A percentile compares a stretch with the other conserved stretches of the same genome.
These are phyloP conservation scores for Pangasius djambal DNA, from an alignment of 2,797 vertebrate genomes.

Conservation along the genomic window DNA sequence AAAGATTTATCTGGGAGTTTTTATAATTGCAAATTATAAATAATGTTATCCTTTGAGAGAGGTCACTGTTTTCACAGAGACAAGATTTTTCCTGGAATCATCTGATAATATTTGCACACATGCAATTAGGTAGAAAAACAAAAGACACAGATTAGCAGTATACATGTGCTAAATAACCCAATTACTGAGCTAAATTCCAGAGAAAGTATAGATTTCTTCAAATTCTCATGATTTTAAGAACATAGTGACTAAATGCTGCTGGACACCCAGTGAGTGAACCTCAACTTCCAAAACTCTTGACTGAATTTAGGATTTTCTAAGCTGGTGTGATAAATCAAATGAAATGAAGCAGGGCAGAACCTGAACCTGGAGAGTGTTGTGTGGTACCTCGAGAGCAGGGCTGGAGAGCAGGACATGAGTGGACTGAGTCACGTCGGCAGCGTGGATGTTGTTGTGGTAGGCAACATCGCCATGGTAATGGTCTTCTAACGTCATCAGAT, in stretches of 20 bases:
- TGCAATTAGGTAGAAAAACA: background rate
- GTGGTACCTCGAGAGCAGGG: slow-evolving; percentile 91
- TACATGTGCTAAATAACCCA: background rate
- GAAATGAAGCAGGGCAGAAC: background rate
- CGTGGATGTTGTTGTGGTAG: slow-evolving; percentile 98
- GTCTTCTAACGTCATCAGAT: slow-evolving; percentile 98
- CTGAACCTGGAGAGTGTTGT: slow-evolving; percentile 2
- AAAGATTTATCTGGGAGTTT: background rate
- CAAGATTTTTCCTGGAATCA: no score
- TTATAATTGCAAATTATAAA: background rate
- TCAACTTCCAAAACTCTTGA: background rate
- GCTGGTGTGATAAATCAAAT: background rate
- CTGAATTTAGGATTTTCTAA: background rate
- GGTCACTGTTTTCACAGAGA: background rate
- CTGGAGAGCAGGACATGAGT: slow-evolving; percentile 96
- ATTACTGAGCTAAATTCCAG: background rate
- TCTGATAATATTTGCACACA: background rate
- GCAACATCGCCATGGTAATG: slow-evolving; percentile 98
- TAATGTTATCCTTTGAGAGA: background rate
- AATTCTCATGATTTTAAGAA: background rate
- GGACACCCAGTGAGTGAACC: background rate
- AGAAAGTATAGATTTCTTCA: background rate
- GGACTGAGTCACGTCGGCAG: slow-evolving; percentile 97
- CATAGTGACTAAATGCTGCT: background rate
- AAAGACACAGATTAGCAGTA: background rate